Conservation (phyloP, 2,113 vertebrate genomes). For the Pungitius pungitius region DNA sequence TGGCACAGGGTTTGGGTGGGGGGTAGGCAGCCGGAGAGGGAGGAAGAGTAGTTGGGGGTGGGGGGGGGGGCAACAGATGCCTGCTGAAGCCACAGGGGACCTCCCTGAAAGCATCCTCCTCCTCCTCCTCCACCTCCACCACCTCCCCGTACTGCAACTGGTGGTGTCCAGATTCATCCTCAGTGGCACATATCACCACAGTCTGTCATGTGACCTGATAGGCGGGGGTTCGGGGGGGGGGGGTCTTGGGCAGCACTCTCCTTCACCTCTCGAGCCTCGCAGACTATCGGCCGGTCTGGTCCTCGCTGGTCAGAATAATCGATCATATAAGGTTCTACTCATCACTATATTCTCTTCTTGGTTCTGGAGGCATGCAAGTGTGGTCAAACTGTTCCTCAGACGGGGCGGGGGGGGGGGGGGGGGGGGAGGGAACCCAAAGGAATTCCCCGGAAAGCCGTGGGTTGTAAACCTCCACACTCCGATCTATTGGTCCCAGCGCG, state of each 20-base stretch:
- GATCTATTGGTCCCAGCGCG: background rate
- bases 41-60: background rate
- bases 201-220: slow-evolving; percentile 39
- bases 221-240: background rate
- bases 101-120: slow-evolving; percentile 88
- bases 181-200: slow-evolving; percentile 58
- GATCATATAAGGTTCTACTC: background rate
- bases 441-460: slow-evolving; percentile 12
- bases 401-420: background rate
- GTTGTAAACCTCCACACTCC: slow-evolving; percentile 21
- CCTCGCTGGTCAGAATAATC: background rate
- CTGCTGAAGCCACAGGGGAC: slow-evolving; percentile 91
- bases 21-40: too few relatives aligned
- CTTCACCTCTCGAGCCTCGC: slow-evolving; percentile 31
- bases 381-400: background rate
- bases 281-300: slow-evolving; percentile 12
- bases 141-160: slow-evolving; percentile 58
- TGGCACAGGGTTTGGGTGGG: slow-evolving; percentile 9
- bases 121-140: slow-evolving; percentile 15
- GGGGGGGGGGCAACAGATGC: slow-evolving; percentile 93
- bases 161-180: slow-evolving; percentile 61
- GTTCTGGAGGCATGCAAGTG: background rate
- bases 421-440: background rate
- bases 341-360: background rate
- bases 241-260: slow-evolving; percentile 7